Conservation (phyloP, 2,888 invertebrate species). For the Nymphalis urticae region DNA sequence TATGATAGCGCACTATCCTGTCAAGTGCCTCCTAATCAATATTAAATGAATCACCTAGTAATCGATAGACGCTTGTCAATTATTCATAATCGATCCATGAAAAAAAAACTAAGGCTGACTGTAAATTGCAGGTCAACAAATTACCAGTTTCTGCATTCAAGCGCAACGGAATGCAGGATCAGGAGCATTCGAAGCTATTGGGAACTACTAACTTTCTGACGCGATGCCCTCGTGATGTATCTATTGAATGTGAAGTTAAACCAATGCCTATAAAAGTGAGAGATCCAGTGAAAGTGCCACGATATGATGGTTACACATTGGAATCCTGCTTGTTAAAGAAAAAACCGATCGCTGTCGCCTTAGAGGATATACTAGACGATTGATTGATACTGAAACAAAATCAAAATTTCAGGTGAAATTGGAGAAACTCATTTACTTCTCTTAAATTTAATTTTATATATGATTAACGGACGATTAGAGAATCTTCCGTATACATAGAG, state of each 20-base stretch:
- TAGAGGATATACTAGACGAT: constrained; percentile 63
- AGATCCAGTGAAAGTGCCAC: constrained; percentile 65
- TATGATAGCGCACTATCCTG: constrained; percentile 16
- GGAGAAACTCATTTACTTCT: neutral
- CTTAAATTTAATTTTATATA: neutral
- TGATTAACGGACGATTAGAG: too few species aligned
- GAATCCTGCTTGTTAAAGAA: constrained; percentile 51
- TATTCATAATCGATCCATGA: constrained; percentile 17
- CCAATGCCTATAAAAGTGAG: constrained; percentile 50
- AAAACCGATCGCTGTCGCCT: constrained; percentile 61
- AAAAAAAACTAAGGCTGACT: constrained; percentile 48
- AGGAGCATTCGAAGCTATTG: constrained; percentile 66
- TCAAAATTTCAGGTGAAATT: constrained; percentile 5
- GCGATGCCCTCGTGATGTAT: constrained; percentile 64
- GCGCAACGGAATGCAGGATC: constrained; percentile 76
- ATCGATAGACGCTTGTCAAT: neutral
- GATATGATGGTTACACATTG: constrained; percentile 44
- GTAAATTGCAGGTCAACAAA: constrained; percentile 70
- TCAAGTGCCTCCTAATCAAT: constrained; percentile 5
- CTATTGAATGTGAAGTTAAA: constrained; percentile 59
- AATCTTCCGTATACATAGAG: too few species aligned
- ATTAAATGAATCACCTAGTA: constrained; percentile 5
- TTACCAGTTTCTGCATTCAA: constrained; percentile 73
- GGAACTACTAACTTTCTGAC: constrained; percentile 67
- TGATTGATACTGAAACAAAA: constrained; percentile 38